These are phyloP conservation scores for Meda fulgida DNA, from an alignment of 2,797 vertebrate genomes.

Conservation along the genomic window DNA sequence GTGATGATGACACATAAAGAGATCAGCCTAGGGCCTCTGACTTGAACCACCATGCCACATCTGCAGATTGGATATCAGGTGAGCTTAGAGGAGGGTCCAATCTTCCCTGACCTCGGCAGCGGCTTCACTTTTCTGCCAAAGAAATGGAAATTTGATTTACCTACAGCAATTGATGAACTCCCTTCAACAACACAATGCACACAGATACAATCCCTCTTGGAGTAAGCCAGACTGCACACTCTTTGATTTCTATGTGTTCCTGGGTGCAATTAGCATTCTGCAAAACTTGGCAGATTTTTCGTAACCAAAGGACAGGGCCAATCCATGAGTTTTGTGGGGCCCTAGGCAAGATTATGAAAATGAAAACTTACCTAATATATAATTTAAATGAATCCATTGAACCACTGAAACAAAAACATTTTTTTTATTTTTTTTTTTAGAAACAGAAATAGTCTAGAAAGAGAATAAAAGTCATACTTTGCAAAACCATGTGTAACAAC, in stretches of 20 bases:
- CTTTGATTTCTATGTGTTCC: constrained; percentile 2
- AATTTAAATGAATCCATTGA: background rate
- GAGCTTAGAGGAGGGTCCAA: constrained; percentile 57
- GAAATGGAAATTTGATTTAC: constrained; percentile 60
- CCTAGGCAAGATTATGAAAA: background rate
- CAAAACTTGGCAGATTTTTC: background rate
- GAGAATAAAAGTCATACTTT: background rate
- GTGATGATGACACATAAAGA: constrained; percentile 73
- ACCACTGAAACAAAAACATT: too few species aligned
- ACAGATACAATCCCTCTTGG: background rate
- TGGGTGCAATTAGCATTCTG: constrained; percentile 13
- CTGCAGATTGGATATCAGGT: constrained; percentile 66
- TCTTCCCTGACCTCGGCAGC: constrained; percentile 56
- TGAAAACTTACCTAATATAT: background rate
- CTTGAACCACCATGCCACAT: constrained; percentile 49
- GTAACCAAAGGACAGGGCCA: background rate
- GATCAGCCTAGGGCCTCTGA: constrained; percentile 55
- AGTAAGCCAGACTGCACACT: constrained; percentile 11
- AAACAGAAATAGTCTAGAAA: background rate
- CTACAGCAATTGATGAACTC: constrained; percentile 53
- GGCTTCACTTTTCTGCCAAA: constrained; percentile 52
- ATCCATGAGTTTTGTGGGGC: background rate
- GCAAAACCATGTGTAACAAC: background rate
- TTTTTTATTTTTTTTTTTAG: too few species aligned
- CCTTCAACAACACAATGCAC: background rate